Percentiles rank a stretch among this genome's conserved stretches.
Evolutionary conservation across 2,888 invertebrate genomes (phyloP).

Genomic region (Beris chalybata): DNA sequence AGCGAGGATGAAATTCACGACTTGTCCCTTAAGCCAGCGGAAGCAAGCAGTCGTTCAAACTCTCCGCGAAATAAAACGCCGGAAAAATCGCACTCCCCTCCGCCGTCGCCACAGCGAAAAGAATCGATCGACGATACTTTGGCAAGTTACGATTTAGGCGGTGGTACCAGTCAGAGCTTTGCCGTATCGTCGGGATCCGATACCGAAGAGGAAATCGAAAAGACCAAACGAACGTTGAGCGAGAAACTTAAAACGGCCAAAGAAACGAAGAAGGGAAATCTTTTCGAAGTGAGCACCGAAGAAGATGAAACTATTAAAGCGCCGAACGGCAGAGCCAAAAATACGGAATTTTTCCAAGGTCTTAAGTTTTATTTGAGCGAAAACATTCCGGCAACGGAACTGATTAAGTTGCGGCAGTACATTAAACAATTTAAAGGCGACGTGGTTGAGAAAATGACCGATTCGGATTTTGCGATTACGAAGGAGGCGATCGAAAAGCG

Average conservation of each 20-base stretch:
- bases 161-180: conserved; percentile 4
- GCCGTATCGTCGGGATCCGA: conserved; percentile 42
- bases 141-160: conserved; percentile 32
- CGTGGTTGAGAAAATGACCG: conserved; percentile 22
- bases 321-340: background rate
- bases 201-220: conserved; percentile 53
- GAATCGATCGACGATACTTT: conserved; percentile 10
- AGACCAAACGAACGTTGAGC: conserved; percentile 33
- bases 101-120: conserved; percentile 22
- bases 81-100: background rate
- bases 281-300: conserved; percentile 51
- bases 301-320: conserved; percentile 47
- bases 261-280: conserved; percentile 11
- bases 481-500: conserved; percentile 12
- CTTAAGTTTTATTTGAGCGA: conserved; percentile 41
- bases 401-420: conserved; percentile 40
- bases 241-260: conserved; percentile 14
- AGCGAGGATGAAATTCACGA: conserved; percentile 54
- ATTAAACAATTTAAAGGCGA: conserved; percentile 41
- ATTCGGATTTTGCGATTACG: conserved; percentile 42
- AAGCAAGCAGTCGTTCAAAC: background rate
- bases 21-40: conserved; percentile 42
- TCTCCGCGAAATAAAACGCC: no score
- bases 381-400: conserved; percentile 39
- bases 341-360: conserved; percentile 38